Evolutionary conservation across 1,140 invertebrate species (phyloP).

Genomic region (Tetramorium alpestre): DNA sequence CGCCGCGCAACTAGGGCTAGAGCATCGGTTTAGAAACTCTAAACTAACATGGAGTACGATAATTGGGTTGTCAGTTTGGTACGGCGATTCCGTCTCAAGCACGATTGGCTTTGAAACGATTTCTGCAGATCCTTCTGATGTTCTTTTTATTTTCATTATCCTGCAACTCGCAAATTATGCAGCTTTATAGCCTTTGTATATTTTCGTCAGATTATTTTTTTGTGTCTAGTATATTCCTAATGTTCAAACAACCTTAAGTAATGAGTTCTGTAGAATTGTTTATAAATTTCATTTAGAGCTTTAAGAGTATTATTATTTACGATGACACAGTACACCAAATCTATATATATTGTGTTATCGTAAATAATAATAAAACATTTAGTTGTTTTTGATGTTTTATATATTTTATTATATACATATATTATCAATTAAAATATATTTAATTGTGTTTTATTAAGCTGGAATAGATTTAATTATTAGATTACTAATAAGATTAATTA

Average conservation of each 20-base stretch:
- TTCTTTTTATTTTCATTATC: neutral
- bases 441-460: neutral
- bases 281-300: neutral
- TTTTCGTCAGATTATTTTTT: neutral
- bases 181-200: neutral
- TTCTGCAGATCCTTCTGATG: neutral
- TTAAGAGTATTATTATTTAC: neutral
- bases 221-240: neutral
- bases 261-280: neutral
- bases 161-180: neutral
- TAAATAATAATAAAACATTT: too few species aligned
- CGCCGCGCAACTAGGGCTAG: neutral
- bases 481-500: constrained; percentile 1
- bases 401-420: neutral
- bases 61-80: neutral
- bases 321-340: neutral
- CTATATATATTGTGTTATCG: neutral
- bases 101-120: neutral
- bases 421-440: neutral
- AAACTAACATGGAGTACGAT: constrained; percentile 47
- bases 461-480: neutral
- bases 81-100: neutral
- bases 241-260: neutral
- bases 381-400: neutral
- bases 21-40: neutral